Evolutionary conservation across 2,113 vertebrate species (phyloP), one percentile per base, ranked within the genome.

Genomic region (Gopherus evgoodei): DNA sequence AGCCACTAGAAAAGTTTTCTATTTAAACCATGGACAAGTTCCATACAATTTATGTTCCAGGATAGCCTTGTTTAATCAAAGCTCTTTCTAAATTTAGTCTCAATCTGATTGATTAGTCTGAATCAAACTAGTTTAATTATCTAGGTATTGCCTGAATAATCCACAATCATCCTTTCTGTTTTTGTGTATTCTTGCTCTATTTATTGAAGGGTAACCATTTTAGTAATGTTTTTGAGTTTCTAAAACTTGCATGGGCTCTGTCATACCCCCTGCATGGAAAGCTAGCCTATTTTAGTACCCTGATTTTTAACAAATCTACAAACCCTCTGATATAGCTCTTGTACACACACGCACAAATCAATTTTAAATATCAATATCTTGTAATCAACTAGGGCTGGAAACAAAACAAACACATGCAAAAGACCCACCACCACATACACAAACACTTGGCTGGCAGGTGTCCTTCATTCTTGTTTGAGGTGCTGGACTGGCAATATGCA

Each of bases 101-200:
- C 47, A 88, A 88, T 5, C 4, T n/a, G 13, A 12, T 87, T 4
- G 35, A 82, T 38, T 6, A 87, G 38, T 89, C 44, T 29, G 16
- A 81, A 53, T 83, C 59, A 93, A 95, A 35, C 4, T 62, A 89
- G 12, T 83, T 94, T 57, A 84, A 83, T 57, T 93, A 85, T 83
- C 11, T 21, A 49, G 29, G 52, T 90, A 35, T 50, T 27, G 69
- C 57, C 0, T 82, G 62, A 80, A 10, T 86, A 87, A 87, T 76
- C 69, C 9, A 38, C 56, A 25, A 57, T 57, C 56, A 57, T 57
- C 24, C 4, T 80, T 22, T 59, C 24, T 38, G 44, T 89, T 49
- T 29, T 31, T 22, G 35, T 11, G 3, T 89, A 54, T 50, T 75
- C 89, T 92, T 83, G 17, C 17, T 89, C 31, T 89, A 57, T 75